Base-by-base conservation (phyloP, 2,113 vertebrate species). In the Colinus virginianus region DNA sequence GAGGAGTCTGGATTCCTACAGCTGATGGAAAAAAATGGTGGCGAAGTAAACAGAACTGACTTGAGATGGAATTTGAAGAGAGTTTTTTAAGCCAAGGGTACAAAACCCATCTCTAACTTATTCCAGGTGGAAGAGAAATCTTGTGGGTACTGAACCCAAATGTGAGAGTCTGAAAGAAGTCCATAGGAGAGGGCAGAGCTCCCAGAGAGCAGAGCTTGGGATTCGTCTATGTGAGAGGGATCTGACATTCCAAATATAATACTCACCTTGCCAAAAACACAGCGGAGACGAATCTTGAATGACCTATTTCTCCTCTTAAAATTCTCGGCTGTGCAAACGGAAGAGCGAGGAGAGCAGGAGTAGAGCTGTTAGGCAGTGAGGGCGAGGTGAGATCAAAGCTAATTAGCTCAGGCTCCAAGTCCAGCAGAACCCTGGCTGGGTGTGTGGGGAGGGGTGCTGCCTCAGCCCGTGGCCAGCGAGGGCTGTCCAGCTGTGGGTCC, bases 371-470 rank as follows among this genome's bases (percentile, higher is more conserved):
- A 62, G 68, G 75, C 46, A 32, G 30, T 8, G 26, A 36, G 46
- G 53, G 19, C 19, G 53, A 48, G 76, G 55, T 28, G 58, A 72
- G 59, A 69, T 32, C 82, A 56, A 28, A 80, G 62, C 55, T 75
- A 68, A 48, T 55, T 13, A 34, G n/a, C 28, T 58, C 16, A 53
- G 59, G 38, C 46, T 75, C 25, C 18, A 43, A 26, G 42, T 32
- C 34, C 49, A 13, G 53, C 53, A 30, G 46, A 61, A 26, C 16
- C 3, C 40, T 30, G n/a, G n/a, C 38, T 46, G 67, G 36, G 25
- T 28, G 19, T 25, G 15, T 1, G 0, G 45, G 38, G 28, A 21
- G 0, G 40, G 10, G 40, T 40, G 40, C 75, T 23, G 63, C 13
- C 61, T 66, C 6, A 3, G 66, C 23, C 5, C 1, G 1, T 43